Conservation (phyloP, 2,888 invertebrate genomes). For the Galerucella nymphaeae region DNA sequence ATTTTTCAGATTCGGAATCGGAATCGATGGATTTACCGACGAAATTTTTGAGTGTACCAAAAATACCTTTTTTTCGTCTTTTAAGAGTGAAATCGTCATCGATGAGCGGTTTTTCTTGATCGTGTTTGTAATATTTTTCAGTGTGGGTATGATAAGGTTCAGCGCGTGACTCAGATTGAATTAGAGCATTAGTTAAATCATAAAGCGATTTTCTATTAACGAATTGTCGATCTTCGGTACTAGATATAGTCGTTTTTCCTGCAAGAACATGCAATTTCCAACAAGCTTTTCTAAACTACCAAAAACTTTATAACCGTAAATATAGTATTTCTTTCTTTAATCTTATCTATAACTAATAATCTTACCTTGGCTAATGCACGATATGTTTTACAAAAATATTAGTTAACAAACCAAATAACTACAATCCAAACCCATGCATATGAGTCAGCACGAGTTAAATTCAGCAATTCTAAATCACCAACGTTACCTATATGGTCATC, state of each 20-base stretch:
- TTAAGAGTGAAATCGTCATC: slow-evolving; percentile 52
- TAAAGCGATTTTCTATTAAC: slow-evolving; percentile 49
- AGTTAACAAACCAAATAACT: slow-evolving; percentile 55
- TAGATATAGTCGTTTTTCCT: slow-evolving; percentile 62
- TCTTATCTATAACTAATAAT: slow-evolving; percentile 60
- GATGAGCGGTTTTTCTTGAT: slow-evolving; percentile 35
- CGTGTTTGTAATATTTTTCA: slow-evolving; percentile 47
- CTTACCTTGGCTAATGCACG: slow-evolving; percentile 52
- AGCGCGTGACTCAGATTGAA: slow-evolving; percentile 60
- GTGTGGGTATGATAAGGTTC: slow-evolving; percentile 57
- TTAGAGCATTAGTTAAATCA: slow-evolving; percentile 62
- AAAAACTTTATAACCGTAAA: slow-evolving; percentile 53
- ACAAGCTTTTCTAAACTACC: slow-evolving; percentile 63
- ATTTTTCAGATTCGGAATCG: slow-evolving; percentile 63
- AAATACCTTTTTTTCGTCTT: slow-evolving; percentile 60
- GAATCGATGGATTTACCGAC: slow-evolving; percentile 63
- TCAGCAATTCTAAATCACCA: slow-evolving; percentile 37
- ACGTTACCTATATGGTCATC: slow-evolving; percentile 60
- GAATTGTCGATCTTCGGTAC: slow-evolving; percentile 52
- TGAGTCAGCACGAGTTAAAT: slow-evolving; percentile 54
- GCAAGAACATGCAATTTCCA: slow-evolving; percentile 66
- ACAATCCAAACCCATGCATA: slow-evolving; percentile 61
- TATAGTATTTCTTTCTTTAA: slow-evolving; percentile 48
- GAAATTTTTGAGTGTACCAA: slow-evolving; percentile 62
- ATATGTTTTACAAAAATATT: slow-evolving; percentile 43